Percentiles rank a stretch among this genome's conserved stretches.
Evolutionary conservation across 2,797 vertebrate genomes (phyloP).

Genomic region (Acomys russatus): DNA sequence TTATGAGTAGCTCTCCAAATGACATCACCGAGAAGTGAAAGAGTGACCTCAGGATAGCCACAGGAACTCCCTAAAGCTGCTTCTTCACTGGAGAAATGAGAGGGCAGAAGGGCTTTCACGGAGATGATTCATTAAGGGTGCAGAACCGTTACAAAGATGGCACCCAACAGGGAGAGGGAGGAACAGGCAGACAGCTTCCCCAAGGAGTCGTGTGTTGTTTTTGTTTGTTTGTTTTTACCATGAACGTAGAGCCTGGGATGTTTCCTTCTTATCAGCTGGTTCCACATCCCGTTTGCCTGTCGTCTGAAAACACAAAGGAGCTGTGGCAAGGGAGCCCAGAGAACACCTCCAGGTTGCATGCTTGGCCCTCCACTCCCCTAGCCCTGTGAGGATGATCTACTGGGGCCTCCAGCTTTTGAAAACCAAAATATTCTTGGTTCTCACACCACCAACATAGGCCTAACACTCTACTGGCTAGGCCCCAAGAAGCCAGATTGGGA

Average conservation of each 20-base stretch:
- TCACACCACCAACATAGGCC: no score
- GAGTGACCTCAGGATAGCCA: neutral
- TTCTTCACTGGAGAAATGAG: neutral
- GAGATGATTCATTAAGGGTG: accelerated
- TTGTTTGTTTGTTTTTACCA: neutral
- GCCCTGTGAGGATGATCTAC: neutral
- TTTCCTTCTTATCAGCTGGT: neutral
- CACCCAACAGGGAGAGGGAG: neutral
- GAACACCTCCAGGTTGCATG: neutral
- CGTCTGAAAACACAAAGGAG: slow-evolving; percentile 4
- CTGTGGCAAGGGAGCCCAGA: neutral
- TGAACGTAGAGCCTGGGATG: neutral
- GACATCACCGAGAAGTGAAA: neutral
- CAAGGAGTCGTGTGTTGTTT: neutral
- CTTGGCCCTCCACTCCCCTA: neutral
- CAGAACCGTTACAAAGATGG: neutral
- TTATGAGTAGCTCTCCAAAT: neutral
- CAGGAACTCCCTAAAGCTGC: neutral
- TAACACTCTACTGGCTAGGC: neutral
- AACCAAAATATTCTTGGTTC: neutral
- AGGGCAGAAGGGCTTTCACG: neutral
- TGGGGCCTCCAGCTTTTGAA: neutral
- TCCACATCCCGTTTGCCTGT: neutral
- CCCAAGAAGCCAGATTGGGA: no score
- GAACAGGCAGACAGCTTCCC: neutral